phyloP scores from a whole-genome alignment of 30 jellyfish, hydroid and myxozoan genomes.

The Aurelia sp. region DNA sequence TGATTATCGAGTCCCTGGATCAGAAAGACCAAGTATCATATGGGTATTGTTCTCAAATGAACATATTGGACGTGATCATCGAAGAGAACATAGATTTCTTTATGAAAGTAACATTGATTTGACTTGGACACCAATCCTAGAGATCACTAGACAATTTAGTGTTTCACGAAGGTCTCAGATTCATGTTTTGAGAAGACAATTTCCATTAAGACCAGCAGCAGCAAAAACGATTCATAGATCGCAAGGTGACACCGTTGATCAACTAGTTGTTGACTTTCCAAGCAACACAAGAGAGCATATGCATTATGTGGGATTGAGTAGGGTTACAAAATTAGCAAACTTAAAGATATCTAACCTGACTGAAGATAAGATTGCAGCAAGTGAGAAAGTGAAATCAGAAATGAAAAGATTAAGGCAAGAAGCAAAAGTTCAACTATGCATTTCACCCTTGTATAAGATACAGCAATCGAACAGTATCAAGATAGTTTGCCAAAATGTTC shows the following conservation, averaged over 20 bases:
- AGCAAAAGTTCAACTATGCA: background rate
- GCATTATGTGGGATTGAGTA: slow-evolving; percentile 38
- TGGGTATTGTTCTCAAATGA: slow-evolving; percentile 12
- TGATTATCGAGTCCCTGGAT: slow-evolving; percentile 11
- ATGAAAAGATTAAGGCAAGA: slow-evolving; percentile 19
- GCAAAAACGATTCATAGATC: slow-evolving; percentile 47
- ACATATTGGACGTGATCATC: background rate
- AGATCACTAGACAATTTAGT: slow-evolving; percentile 11
- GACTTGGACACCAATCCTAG: slow-evolving; percentile 46
- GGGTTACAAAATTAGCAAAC: slow-evolving; percentile 10
- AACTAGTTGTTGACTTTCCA: slow-evolving; percentile 15
- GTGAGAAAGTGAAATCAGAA: slow-evolving; percentile 22
- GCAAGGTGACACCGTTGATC: slow-evolving; percentile 37
- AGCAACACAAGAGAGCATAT: slow-evolving; percentile 24
- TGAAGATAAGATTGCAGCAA: slow-evolving; percentile 7
- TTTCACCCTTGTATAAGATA: background rate
- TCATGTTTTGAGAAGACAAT: slow-evolving; percentile 2
- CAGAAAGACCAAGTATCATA: slow-evolving; percentile 30
- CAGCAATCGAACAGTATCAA: background rate
- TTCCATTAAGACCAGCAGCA: slow-evolving; percentile 49
- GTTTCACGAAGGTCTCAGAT: too few species aligned
- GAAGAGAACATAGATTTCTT: background rate
- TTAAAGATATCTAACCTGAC: background rate
- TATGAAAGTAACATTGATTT: background rate
- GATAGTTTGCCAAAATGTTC: slow-evolving; percentile 12